Evolutionary conservation across 2,113 vertebrate species (phyloP), one percentile per base, ranked within the genome.

Genomic region (Silurus meridionalis): DNA sequence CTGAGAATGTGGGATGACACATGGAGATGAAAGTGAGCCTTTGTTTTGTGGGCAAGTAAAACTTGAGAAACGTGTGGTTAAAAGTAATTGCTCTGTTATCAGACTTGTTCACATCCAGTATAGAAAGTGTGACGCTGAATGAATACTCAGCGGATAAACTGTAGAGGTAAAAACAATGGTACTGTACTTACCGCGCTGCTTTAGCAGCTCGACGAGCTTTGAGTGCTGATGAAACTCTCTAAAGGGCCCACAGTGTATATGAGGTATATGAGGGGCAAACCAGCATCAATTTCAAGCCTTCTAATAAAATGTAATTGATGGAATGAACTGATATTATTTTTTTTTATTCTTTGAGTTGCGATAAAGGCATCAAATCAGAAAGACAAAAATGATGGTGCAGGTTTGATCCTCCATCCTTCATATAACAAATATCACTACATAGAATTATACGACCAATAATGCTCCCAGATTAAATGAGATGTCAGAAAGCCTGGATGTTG

Each of bases 141-240:
- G 46, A 64, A 84, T n/a, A 67, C 64, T 50, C 63, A 55, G 50
- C 8, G 8, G 8, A 50, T 64, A 52, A 84, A 46, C 52, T 67
- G 88, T 48, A n/a, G 7, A 66, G 15, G 78, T 21, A 48, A 5
- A 6, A 82, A 85, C 15, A 63, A 61, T 8, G 50, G 63, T 15
- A n/a, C 48, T 60, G 23, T 66, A 87, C 88, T 89, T 83, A 89
- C 88, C 86, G 72, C 46, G 80, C 64, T 52, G 80, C 83, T 82
- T 85, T 89, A 89, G 86, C 72, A 69, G 69, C 78, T 67, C 84
- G 87, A 83, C 48, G 83, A 83, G 82, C 46, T 37, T 28, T n/a
- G 14, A 66, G 71, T 5, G 23, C 28, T 78, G 86, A 83, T 67
- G 86, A 86, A 83, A 61, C 60, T 85, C 75, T 89, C 86, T 83